Evolutionary conservation across 2,888 invertebrate genomes (phyloP).

Genomic region (Drosophila nr. medialis): DNA sequence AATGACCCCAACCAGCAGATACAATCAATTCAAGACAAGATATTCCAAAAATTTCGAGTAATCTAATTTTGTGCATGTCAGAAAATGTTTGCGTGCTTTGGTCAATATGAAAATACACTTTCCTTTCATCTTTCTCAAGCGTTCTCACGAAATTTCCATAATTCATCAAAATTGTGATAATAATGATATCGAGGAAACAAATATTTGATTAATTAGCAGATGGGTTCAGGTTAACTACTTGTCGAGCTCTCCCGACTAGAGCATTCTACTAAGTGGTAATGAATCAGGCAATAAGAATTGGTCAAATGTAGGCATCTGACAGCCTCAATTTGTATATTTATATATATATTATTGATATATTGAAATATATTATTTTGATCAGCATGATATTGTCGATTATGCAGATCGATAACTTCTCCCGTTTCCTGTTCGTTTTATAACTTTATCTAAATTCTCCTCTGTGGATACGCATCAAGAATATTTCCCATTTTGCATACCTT

Average conservation of each 20-base stretch:
- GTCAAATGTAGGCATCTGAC: not conserved
- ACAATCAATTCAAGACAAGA: not conserved
- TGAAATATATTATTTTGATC: no score
- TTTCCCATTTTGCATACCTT: not conserved
- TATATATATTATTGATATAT: no score
- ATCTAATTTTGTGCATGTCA: not conserved
- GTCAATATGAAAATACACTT: not conserved
- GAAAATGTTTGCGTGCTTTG: not conserved
- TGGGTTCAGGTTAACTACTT: not conserved
- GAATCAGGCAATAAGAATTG: not conserved
- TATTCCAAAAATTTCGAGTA: not conserved
- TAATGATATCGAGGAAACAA: not conserved
- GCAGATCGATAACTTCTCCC: not conserved
- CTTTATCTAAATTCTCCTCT: not conserved
- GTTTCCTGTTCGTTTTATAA: not conserved
- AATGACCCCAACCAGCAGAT: not conserved
- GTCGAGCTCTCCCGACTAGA: not conserved
- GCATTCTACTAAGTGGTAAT: not conserved
- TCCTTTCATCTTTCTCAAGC: not conserved
- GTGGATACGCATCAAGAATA: no score
- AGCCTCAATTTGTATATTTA: not conserved
- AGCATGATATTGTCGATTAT: not conserved
- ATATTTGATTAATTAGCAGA: not conserved
- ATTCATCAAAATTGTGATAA: not conserved
- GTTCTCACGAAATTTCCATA: not conserved